Evolutionary conservation across 2,797 vertebrate genomes (phyloP), one percentile per base, ranked within the genome.

Genomic region (Tokudaia muenninki): DNA sequence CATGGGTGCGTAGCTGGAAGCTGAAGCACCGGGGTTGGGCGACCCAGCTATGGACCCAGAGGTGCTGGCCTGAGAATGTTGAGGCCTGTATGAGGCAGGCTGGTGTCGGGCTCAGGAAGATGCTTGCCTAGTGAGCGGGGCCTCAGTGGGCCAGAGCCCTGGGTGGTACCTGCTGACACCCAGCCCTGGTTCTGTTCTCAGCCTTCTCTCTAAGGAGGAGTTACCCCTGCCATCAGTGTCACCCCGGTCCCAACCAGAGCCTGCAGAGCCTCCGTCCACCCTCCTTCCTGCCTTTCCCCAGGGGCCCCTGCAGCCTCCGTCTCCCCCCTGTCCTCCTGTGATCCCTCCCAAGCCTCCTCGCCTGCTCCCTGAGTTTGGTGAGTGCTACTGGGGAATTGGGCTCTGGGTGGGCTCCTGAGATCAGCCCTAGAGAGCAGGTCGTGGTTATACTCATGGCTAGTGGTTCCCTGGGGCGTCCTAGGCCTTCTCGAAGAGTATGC

Each of bases 181-280:
- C 34, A 81, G 3, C 52, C 78, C 75, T 55, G 80, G 29, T 72
- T 97, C 50, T 72, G 9, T 95, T 94, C 84, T 55, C 63, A 98
- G 98, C 84, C 84, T 96, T 90, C 90, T 97, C 63, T 83, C 96
- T 65, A 91, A 95, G 57, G 97, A 97, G 57, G 94, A 96, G 72
- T 59, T 57, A 79, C 3, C 77, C 17, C 80, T 6, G 9, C 70
- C 81, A 6, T 67, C 70, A 34, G 47, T 86, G 31, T 94, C 70
- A 11, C 44, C 89, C 13, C 22, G 67, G 81, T 88, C 47, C 19
- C 96, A 92, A 8, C 83, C 61, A 14, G 91, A 95, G 63, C 75
- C 86, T 13, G 70, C 61, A 41, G 92, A 92, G 57, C 83, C 44
- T n/a, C 94, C 0, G 0, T 34, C 84, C 41, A 17, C n/a, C 24